Evolutionary conservation across 2,888 invertebrate species (phyloP), one percentile per base, ranked within the genome.

Genomic region (Actias luna): DNA sequence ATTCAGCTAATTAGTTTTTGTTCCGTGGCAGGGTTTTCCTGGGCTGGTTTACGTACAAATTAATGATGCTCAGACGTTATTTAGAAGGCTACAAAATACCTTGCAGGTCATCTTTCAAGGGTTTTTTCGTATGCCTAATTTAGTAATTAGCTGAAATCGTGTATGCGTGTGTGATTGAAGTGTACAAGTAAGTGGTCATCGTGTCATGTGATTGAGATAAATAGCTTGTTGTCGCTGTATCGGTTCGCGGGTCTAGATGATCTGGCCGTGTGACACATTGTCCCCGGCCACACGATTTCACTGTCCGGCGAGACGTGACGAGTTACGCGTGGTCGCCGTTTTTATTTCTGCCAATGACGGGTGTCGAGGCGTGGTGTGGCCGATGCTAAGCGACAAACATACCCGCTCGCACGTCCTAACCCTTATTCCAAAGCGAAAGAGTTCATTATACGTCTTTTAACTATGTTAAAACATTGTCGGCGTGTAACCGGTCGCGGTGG

Each of bases 301-400:
- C 89, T 88, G 90, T 85, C 89, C 90, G 85, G 76, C 86, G 82
- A 86, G 84, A 89, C 90, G 92, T 91, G 92, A 92, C 91, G 84
- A 86, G 91, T 87, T 90, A 92, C 92, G 92, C 91, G 91, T 89
- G 88, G 89, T 87, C 85, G 88, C 85, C 86, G 90, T 92, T 92
- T 92, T 92, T 92, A 92, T 92, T 91, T 92, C 92, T 92, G 92
- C 92, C 92, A 92, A 92, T 92, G 92, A 91, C 91, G 87, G 85
- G 89, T 89, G 89, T 85, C 85, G 91, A 91, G 92, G 92, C 92
- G 92, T 91, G 92, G 92, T 92, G 80, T 76, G 83, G 81, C 78
- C 85, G 80, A 78, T 83, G 82, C 79, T 79, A 79, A 83, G 80
- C 77, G 72, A 69, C 84, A 75, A 78, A 70, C 67, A 65, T 80